Conservation (phyloP, 1,140 invertebrate species). For the Belonocnema kinseyi region DNA sequence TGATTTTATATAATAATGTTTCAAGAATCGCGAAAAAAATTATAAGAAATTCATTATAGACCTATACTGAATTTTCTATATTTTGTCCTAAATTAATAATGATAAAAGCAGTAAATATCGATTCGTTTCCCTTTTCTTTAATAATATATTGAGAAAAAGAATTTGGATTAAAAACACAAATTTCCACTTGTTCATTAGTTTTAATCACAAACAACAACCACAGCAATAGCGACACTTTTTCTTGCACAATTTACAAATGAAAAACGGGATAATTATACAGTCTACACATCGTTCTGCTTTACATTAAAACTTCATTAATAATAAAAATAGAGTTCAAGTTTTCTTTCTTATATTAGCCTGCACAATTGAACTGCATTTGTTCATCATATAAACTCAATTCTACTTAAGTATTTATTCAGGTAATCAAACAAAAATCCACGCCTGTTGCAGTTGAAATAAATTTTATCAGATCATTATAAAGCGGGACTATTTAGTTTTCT, state of each 20-base stretch:
- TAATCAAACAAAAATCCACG: neutral
- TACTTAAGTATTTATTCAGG: neutral
- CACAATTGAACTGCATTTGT: neutral
- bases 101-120: too few species aligned
- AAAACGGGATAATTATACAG: neutral
- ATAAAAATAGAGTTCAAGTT: neutral
- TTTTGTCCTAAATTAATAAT: too few species aligned
- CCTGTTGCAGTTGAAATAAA: too few species aligned
- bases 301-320: neutral
- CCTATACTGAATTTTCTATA: too few species aligned
- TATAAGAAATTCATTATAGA: too few species aligned
- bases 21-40: too few species aligned
- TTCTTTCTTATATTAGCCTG: neutral
- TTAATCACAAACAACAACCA: constrained; percentile 22
- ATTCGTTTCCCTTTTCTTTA: neutral
- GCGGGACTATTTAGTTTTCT: too few species aligned
- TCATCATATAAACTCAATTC: neutral
- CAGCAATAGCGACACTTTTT: constrained; percentile 13
- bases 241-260: constrained; percentile 10
- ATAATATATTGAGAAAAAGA: neutral
- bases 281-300: neutral
- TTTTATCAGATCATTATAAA: too few species aligned
- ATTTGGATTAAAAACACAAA: neutral
- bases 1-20: too few species aligned
- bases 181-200: neutral